Evolutionary conservation across 2,797 vertebrate genomes (phyloP), one percentile per base, ranked within the genome.

Genomic region (Luscinia luscinia): DNA sequence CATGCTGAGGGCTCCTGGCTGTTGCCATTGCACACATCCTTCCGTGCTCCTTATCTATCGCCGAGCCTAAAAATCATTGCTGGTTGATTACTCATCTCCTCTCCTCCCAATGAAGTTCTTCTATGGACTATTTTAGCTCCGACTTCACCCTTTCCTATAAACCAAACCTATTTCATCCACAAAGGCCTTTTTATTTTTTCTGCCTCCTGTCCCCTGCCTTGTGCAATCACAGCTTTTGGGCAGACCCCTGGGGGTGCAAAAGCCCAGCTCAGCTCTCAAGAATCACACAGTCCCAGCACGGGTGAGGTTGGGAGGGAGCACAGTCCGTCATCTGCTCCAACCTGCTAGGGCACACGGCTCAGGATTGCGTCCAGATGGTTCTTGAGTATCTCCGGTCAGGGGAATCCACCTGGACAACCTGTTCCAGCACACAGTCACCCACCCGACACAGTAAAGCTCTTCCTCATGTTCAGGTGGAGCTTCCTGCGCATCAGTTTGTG

Each of bases 51-150:
- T 12, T 54, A 45, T 13, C 32, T 17, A 17, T 11, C 17, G 24
- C 17, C 0, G 0, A 58, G 23, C 26, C n/a, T 28, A 62, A 20
- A 62, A 48, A 28, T 16, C n/a, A 23, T 2, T 36, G 27, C 45
- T 51, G 21, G 38, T 6, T 45, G 23, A n/a, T 43, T 3, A 23
- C 28, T 9, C 22, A 52, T 3, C 26, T 20, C 23, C 15, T 32
- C 32, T 61, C 40, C 9, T 20, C 26, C 27, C 38, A 38, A 0
- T 20, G 6, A 67, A 52, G 15, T n/a, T 58, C 15, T 49, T 46
- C 34, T 23, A 16, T 27, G 40, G 34, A 12, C 34, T 23, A 9
- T 45, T 46, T 49, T 21, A 4, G 12, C 8, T 41, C 28, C 58
- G 30, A 12, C 3, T 57, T 61, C 6, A 40, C 17, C 1, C 9